Base-by-base conservation (phyloP, 2,888 invertebrate genomes). In the Stenichneumon culpator region DNA sequence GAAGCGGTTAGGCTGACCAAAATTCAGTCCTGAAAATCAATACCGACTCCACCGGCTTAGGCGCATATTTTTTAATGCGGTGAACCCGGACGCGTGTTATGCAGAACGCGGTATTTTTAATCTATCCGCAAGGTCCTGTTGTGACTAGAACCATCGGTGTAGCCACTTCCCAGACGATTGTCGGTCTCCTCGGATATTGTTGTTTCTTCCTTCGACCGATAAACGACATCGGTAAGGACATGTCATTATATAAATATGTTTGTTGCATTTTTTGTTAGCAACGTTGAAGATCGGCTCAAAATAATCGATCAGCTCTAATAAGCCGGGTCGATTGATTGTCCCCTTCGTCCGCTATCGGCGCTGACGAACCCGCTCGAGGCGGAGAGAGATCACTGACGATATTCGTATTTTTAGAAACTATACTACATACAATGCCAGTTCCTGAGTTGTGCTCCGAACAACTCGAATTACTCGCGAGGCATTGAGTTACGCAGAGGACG, bases 101-200 rank as follows among this genome's bases (percentile, higher is more conserved):
- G 22, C 50, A 16, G 19, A 22, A 44, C 16, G 39, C 32, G 3
- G 28, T 75, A 63, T 78, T 63, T 36, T 54, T 60, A 75, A 28
- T 70, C 14, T 28, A 63, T 44, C 74, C 70, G 39, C 75, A 54
- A 72, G 68, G 7, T 83, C 83, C 83, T 83, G 83, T 83, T 83
- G 14, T 70, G 44, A 75, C 44, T 32, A 3, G 3, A 63, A 16
- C 0, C 9, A 28, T 63, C 44, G 44, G 70, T n/a, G 1, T 4
- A 28, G 1, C 47, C 74, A 47, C 32, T 50, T 74, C 50, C 74
- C 9, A n/a, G 44, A 60, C 2, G n/a, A 73, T 11, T 9, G 9
- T 69, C 4, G 22, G 11, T 52, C 39, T 57, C n/a, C 6, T 2
- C 28, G 14, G 63, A 28, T 75, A 22, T 39, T 32, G 39, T 19